Base-by-base conservation (phyloP, 2,797 vertebrate genomes). In the Setipinna tenuifilis region DNA sequence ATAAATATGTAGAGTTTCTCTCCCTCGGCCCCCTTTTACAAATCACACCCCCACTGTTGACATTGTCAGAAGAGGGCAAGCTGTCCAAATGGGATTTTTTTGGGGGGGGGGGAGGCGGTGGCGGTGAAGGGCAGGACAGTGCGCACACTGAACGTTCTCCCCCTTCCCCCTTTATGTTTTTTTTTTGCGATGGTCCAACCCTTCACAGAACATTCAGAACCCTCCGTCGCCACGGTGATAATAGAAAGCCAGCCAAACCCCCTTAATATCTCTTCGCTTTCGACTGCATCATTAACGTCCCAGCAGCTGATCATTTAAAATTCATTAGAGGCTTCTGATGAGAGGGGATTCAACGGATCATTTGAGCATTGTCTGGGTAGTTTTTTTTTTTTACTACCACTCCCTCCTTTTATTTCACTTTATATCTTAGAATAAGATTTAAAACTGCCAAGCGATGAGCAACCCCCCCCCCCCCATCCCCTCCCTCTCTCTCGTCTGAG, bases 1-100 rank as follows among this genome's bases (percentile, higher is more conserved):
- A 90, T 85, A 59, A 87, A 88, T 89, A 91, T 88, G 84, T 86
- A 87, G 84, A 88, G 61, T 87, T 87, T 88, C 84, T 75, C 28
- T 35, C 68, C 81, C 83, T 87, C 31, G 41, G 35, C 57, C 84
- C 83, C 85, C 54, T 35, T 81, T 50, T 88, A 86, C 89, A 87
- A 89, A 87, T 89, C 90, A 88, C 82, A 14, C 71, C 50, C 85
- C 46, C 19, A 71, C 82, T 82, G 87, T 84, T 90, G 90, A 89
- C 86, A 86, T 81, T 86, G 86, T 85, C 89, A 86, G 86, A 46
- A 68, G 46, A 88, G 86, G 87, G 68, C 86, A 80, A 83, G 78
- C 25, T 68, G 78, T 88, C 84, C 83, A 82, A 87, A 88, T 85
- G 54, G 85, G 85, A 71, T 71, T 86, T 83, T 41, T n/a, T n/a